Evolutionary conservation across 2,113 vertebrate genomes (phyloP).

Genomic region (Equus quagga): DNA sequence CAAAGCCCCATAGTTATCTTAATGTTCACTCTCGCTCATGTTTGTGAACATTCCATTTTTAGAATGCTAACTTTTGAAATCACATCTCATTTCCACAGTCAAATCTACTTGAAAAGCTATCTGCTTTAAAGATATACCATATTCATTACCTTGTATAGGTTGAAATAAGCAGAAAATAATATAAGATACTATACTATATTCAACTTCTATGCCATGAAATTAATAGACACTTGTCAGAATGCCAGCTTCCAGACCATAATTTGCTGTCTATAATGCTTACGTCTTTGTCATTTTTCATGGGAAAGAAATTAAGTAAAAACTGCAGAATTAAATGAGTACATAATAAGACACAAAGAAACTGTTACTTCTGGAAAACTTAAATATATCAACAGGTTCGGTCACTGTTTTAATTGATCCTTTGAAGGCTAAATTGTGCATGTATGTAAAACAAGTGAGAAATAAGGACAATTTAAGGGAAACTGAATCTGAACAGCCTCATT

Average conservation of each 20-base stretch:
- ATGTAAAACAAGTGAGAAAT: conserved; percentile 14
- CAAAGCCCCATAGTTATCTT: background rate
- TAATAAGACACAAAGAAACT: background rate
- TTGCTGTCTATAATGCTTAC: background rate
- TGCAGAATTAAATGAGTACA: background rate
- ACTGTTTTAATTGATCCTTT: background rate
- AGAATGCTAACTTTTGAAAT: background rate
- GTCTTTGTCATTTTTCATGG: background rate
- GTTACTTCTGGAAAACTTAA: conserved; percentile 24
- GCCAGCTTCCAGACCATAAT: background rate
- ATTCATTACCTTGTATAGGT: background rate
- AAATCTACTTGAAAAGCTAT: background rate
- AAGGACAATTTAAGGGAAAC: background rate
- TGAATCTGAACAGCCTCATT: background rate
- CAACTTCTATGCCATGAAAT: background rate
- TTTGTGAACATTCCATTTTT: background rate
- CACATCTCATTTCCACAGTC: background rate
- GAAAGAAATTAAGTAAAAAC: background rate
- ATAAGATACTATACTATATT: background rate
- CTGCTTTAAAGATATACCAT: background rate
- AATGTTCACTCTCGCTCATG: background rate
- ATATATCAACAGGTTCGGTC: background rate
- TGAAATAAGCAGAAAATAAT: conserved; percentile 26
- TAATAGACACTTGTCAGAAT: conserved; percentile 33
- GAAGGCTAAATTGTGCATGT: background rate